A percentile compares a stretch with the other conserved stretches of the same genome.
Conservation (phyloP, 64 coral and sea anemone species). For the Anthopleura sola region DNA sequence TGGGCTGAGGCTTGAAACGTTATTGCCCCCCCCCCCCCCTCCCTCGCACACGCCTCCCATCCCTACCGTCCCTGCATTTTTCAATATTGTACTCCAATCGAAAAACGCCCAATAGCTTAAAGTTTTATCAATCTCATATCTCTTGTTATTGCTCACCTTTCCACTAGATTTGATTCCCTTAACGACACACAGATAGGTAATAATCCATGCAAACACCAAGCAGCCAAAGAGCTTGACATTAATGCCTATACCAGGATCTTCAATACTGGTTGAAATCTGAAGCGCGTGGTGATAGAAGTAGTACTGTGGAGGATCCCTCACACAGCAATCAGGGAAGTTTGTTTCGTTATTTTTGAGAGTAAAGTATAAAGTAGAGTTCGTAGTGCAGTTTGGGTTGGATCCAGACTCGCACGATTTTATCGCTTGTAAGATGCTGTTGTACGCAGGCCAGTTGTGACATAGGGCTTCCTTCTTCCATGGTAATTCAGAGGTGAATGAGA, state of each 20-base stretch:
- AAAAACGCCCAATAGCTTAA: no score
- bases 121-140: not conserved
- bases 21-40: no score
- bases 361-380: not conserved
- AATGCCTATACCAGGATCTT: slow-evolving; percentile 78
- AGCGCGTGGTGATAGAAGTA: slow-evolving; percentile 94
- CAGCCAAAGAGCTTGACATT: slow-evolving; percentile 90
- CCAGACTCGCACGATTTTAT: not conserved
- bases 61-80: no score
- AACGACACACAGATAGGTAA: slow-evolving; percentile 95
- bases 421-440: slow-evolving; percentile 14
- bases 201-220: slow-evolving; percentile 93
- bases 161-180: slow-evolving; percentile 99
- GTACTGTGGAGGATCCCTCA: slow-evolving; percentile 86
- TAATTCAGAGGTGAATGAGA: slow-evolving; percentile 71
- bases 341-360: not conserved
- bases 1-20: no score
- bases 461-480: slow-evolving; percentile 65
- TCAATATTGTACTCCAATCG: no score
- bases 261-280: slow-evolving; percentile 80
- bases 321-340: slow-evolving; percentile 88
- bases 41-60: no score
- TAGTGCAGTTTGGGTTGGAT: slow-evolving; percentile 17
- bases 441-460: slow-evolving; percentile 48
- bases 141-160: slow-evolving; percentile 52